phyloP scores from a whole-genome alignment of 2,888 invertebrate species.

The Melieria crassipennis region DNA sequence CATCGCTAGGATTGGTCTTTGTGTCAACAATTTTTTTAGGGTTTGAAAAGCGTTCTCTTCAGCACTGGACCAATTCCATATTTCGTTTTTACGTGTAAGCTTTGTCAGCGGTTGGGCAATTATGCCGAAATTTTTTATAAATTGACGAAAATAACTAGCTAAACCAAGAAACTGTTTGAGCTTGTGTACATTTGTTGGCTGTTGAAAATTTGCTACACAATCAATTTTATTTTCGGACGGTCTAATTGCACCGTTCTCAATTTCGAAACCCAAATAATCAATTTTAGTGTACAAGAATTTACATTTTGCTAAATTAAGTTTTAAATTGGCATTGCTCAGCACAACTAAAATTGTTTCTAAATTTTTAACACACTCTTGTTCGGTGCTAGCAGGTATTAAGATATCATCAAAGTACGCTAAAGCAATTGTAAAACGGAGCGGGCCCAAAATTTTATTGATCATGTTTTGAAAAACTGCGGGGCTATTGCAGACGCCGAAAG shows the following conservation, averaged over 20 bases:
- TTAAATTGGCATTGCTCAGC: no score
- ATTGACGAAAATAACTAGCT: slow-evolving; percentile 20
- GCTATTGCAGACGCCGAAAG: no score
- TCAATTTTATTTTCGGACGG: background rate
- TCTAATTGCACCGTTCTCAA: background rate
- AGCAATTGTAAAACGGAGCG: slow-evolving; percentile 39
- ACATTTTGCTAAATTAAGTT: no score
- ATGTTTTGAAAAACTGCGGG: background rate
- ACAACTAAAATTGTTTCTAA: no score
- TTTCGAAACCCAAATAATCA: no score
- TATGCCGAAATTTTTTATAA: slow-evolving; percentile 16
- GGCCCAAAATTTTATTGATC: background rate
- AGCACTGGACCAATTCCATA: slow-evolving; percentile 20
- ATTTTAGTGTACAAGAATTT: no score
- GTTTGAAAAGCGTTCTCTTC: slow-evolving; percentile 19
- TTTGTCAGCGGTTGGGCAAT: slow-evolving; percentile 18
- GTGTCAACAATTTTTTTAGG: slow-evolving; percentile 25
- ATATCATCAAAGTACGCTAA: background rate
- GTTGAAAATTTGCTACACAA: background rate
- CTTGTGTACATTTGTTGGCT: background rate
- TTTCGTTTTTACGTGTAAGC: background rate
- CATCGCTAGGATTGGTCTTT: slow-evolving; percentile 19
- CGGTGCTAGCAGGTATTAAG: slow-evolving; percentile 32
- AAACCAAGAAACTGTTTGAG: slow-evolving; percentile 23
- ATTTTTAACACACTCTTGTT: no score